Evolutionary conservation across 2,888 invertebrate genomes (phyloP).

Genomic region (Plemyria rubiginata): DNA sequence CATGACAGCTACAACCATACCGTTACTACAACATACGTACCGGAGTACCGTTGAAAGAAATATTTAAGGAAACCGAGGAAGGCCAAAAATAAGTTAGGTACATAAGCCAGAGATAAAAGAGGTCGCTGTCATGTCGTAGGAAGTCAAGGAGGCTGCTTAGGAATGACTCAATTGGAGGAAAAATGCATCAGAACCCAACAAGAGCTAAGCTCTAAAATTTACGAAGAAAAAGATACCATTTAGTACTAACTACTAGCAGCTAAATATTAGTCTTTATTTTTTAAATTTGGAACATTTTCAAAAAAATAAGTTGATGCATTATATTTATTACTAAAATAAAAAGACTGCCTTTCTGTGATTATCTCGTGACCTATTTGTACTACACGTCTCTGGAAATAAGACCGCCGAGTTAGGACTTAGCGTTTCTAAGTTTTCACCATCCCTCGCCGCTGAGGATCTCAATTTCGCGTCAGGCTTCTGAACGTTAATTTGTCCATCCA

Average conservation of each 20-base stretch:
- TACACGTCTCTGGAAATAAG: constrained; percentile 16
- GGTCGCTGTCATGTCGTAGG: no score
- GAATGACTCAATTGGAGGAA: no score
- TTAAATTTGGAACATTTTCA: not conserved
- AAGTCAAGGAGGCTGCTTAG: no score
- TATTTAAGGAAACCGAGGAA: no score
- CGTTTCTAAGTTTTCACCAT: constrained; percentile 80
- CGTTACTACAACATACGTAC: no score
- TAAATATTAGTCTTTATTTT: not conserved
- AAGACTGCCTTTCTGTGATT: constrained; percentile 3
- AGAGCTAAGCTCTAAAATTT: no score
- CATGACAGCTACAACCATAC: no score
- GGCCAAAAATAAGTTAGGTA: no score
- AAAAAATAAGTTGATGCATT: not conserved
- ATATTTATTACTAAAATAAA: not conserved
- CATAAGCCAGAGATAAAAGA: no score
- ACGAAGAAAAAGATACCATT: no score
- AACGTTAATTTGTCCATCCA: constrained; percentile 66
- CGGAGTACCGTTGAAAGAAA: no score
- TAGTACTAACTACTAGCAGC: not conserved
- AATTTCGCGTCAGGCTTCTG: constrained; percentile 68
- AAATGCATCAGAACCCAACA: no score
- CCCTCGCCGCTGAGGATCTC: constrained; percentile 68
- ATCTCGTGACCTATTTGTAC: constrained; percentile 9
- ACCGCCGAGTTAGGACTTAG: constrained; percentile 61